These are phyloP conservation scores for Ormyrus thymus DNA, from an alignment of 2,888 invertebrate genomes.

Conservation along the genomic window DNA sequence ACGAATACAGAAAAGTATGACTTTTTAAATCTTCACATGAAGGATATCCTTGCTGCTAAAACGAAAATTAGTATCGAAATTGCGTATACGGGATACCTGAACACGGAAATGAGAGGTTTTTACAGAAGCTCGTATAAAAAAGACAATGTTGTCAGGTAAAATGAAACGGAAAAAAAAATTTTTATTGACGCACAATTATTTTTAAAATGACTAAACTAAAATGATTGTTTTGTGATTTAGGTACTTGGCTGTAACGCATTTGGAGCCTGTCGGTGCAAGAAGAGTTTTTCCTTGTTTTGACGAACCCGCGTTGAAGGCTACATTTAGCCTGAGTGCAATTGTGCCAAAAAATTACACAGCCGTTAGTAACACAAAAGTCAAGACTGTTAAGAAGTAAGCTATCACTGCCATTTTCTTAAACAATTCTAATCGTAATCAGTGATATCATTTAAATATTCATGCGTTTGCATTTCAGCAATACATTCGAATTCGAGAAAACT, in stretches of 20 bases:
- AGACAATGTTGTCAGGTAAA: conserved; percentile 62
- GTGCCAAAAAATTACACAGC: conserved; percentile 66
- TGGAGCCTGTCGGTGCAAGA: conserved; percentile 84
- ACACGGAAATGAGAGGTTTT: conserved; percentile 79
- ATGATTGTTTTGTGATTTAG: conserved; percentile 64
- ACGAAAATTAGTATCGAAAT: conserved; percentile 76
- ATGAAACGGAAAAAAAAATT: conserved; percentile 68
- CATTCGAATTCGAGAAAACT: conserved; percentile 76
- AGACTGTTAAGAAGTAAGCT: conserved; percentile 34
- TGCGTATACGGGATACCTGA: conserved; percentile 77
- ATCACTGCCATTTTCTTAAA: not conserved
- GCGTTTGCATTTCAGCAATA: conserved; percentile 21
- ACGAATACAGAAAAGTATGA: conserved; percentile 46
- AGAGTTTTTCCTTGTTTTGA: conserved; percentile 85
- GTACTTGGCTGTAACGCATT: conserved; percentile 82
- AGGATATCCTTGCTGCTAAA: conserved; percentile 57
- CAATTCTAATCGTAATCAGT: not conserved
- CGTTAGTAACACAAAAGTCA: conserved; percentile 66
- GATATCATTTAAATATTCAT: not conserved
- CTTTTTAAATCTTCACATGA: conserved; percentile 33
- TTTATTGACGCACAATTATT: conserved; percentile 73
- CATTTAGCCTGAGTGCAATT: conserved; percentile 76
- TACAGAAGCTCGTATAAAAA: conserved; percentile 79
- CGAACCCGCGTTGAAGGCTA: conserved; percentile 84
- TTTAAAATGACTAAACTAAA: not conserved